Base-by-base conservation (phyloP, 2,113 vertebrate genomes). In the Thalassoma bifasciatum region DNA sequence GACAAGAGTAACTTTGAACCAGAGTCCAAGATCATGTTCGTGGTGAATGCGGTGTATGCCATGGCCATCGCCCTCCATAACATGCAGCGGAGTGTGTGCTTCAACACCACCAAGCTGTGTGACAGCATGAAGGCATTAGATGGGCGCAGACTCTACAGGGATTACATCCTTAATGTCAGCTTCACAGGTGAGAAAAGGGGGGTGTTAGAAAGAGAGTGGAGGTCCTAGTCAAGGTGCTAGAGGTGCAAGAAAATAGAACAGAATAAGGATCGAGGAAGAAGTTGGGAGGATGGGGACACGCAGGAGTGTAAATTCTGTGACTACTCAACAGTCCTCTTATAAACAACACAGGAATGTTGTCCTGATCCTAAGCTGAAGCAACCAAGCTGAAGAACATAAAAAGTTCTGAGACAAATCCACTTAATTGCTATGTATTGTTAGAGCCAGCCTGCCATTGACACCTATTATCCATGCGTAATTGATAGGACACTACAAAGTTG, bases 11-110 rank as follows among this genome's bases (percentile, higher is more conserved):
- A 95, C 83, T 99, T 99, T 0, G 98, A 99, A 69, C 98, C 98
- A 10, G 98, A 99, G 86, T 98, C 98, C 67, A 99, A 99, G 91
- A 99, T 99, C 89, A 99, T 99, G 98, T 99, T 99, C 81, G 98
- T 99, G 59, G 95, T 99, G 63, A 99, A 99, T 0, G 98, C 98
- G 0, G 98, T 99, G 24, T 99, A 98, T 10, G 97, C 96, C 6
- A 97, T 99, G 95, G 98, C 98, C 16, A 94, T 95, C 0, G 96
- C 98, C 14, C 93, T 99, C 79, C 97, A 99, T 62, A 94, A 95
- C 75, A 99, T 99, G 97, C 98, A 99, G 78, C 93, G 95, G 56
- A 95, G 94, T 22, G 89, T 99, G 61, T 99, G 98, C 66, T 91
- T 95, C 58, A 99, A 99, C 84, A 98, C 98, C 57, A 98, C 95